Evolutionary conservation across 2,888 invertebrate species (phyloP).

Genomic region (Polietes domitor): DNA sequence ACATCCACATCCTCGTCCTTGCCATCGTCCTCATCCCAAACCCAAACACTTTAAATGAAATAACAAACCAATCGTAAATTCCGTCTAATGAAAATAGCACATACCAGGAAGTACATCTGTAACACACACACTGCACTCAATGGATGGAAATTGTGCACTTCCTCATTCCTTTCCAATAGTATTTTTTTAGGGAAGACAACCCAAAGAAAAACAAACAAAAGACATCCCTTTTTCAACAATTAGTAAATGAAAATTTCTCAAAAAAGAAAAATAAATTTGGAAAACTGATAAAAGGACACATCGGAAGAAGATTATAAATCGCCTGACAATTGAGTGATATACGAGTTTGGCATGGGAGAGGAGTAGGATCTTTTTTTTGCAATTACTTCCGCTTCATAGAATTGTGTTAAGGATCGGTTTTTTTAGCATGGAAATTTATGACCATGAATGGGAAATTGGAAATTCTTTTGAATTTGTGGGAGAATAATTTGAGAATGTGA

Average conservation of each 20-base stretch:
- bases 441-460: neutral
- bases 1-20: neutral
- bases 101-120: conserved; percentile 45
- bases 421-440: conserved; percentile 43
- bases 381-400: conserved; percentile 23
- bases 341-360: neutral
- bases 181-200: neutral
- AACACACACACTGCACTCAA: neutral
- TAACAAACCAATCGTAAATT: conserved; percentile 13
- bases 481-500: neutral
- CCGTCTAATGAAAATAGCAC: conserved; percentile 34
- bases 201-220: conserved; percentile 17
- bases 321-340: conserved; percentile 21
- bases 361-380: conserved; percentile 11
- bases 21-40: no score
- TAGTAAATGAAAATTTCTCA: neutral
- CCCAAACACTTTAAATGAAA: neutral
- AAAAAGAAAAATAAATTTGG: neutral
- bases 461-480: neutral
- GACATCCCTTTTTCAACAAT: conserved; percentile 2
- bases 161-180: conserved; percentile 31
- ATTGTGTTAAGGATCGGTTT: neutral
- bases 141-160: conserved; percentile 14
- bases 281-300: neutral
- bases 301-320: conserved; percentile 22